Evolutionary conservation across 1,140 invertebrate species (phyloP).

Genomic region (Prorops nasuta): DNA sequence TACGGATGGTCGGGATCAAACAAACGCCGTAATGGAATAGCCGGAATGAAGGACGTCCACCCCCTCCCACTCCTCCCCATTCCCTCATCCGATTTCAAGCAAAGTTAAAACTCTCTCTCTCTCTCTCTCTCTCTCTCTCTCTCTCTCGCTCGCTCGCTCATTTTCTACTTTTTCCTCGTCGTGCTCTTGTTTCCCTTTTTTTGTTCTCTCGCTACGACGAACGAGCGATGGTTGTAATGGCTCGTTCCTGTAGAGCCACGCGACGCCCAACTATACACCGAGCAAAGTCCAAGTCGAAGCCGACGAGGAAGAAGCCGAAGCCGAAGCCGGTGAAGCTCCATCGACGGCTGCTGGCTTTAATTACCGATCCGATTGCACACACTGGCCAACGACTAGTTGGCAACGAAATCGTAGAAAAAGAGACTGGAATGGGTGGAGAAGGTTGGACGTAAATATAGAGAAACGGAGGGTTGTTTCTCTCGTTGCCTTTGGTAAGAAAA

Average conservation of each 20-base stretch:
- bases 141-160: constrained; percentile 5
- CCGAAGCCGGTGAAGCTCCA: not conserved
- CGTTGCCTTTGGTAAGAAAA: no score
- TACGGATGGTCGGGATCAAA: constrained; percentile 14
- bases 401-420: not conserved
- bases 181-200: not conserved
- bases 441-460: no score
- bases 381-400: not conserved
- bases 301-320: constrained; percentile 7
- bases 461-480: no score
- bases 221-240: no score
- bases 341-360: no score
- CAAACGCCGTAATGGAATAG: constrained; percentile 22
- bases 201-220: not conserved
- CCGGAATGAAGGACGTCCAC: no score
- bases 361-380: constrained; percentile 1
- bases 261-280: no score
- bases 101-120: not conserved
- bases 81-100: no score
- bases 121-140: constrained; percentile 7
- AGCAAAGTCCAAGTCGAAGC: no score
- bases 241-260: no score
- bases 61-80: no score
- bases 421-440: no score
- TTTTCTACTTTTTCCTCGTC: not conserved